Evolutionary conservation across 35 echinoderm and acorn worm species (phyloP), one percentile per base, ranked within the genome.

Genomic region (Ophioderma brevispina): DNA sequence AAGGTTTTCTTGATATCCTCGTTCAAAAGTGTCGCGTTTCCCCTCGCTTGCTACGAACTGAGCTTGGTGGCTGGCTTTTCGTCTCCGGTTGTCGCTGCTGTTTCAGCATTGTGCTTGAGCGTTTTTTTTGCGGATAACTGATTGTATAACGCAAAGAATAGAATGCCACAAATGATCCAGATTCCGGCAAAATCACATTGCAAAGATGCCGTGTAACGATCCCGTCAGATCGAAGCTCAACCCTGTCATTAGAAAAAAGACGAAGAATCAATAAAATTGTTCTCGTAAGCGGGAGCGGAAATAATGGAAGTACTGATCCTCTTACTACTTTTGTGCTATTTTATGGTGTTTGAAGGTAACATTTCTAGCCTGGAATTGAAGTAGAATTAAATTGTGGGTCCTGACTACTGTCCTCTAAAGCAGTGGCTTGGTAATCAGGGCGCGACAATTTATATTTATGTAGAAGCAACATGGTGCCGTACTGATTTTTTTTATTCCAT

Each of bases 161-260:
- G 59, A 18, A 70, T 25, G 28, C 59, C 59, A 30, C 59, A 70
- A 3, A 30, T 25, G 17, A 18, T 25, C 59, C 59, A 70, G 15
- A 70, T 70, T 30, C 59, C 59, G 28, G 59, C 59, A 70, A n/a
- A n/a, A n/a, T n/a, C 59, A 70, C 10, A 70, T 70, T 8, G 10
- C 2, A 18, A 70, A 25, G 15, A 1, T 25, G 28, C 59, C 6
- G 59, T 70, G 59, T 70, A n/a, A 70, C 2, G 59, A 70, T 18
- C 59, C 59, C 2, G 59, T 70, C 59, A 70, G 59, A 25, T 70
- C 59, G 59, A 70, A 70, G n/a, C 59, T 70, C n/a, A 70, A 70
- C 15, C 59, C 59, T 70, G 59, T n/a, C n/a, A n/a, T n/a, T n/a
- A n/a, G n/a, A n/a, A 70, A 70, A 70, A 70, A 70, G 59, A 70